Percentiles rank a stretch among this genome's conserved stretches.
phyloP scores from a whole-genome alignment of 2,888 invertebrate genomes.

The Netelia inedita region DNA sequence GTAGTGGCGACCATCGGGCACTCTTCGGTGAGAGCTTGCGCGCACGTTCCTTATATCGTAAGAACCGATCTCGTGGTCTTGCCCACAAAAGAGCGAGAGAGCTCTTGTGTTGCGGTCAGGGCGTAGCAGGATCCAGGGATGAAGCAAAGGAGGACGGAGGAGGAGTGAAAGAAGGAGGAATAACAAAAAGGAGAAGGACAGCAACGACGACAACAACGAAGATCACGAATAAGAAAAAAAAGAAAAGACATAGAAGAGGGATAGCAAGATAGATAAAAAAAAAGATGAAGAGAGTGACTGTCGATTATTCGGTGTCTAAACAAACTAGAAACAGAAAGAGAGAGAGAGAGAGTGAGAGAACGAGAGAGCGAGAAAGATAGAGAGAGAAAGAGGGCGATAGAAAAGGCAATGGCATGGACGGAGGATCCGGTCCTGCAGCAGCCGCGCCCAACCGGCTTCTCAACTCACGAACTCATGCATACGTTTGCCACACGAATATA shows the following conservation, averaged over 20 bases:
- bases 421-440: conserved; percentile 56
- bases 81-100: conserved; percentile 39
- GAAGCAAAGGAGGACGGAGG: conserved; percentile 24
- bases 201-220: conserved; percentile 46
- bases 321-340: conserved; percentile 78
- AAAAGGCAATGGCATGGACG: conserved; percentile 19
- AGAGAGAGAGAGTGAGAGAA: conserved; percentile 6
- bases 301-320: conserved; percentile 85
- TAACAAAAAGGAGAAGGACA: conserved; percentile 22
- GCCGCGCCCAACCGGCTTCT: conserved; percentile 64
- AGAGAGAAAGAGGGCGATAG: conserved; percentile 19
- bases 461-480: conserved; percentile 39
- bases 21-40: conserved; percentile 44
- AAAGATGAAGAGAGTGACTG: conserved; percentile 71
- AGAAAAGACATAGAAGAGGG: conserved; percentile 41
- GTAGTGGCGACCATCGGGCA: conserved; percentile 25
- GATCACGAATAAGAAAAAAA: conserved; percentile 7
- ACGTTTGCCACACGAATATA: conserved; percentile 39
- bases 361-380: conserved; percentile 2
- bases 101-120: conserved; percentile 42
- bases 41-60: conserved; percentile 59
- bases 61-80: conserved; percentile 67
- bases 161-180: conserved; percentile 11
- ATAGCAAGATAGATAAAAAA: conserved; percentile 64
- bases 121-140: conserved; percentile 21